Base-by-base conservation (phyloP, 2,113 vertebrate genomes). In the Grus americana region DNA sequence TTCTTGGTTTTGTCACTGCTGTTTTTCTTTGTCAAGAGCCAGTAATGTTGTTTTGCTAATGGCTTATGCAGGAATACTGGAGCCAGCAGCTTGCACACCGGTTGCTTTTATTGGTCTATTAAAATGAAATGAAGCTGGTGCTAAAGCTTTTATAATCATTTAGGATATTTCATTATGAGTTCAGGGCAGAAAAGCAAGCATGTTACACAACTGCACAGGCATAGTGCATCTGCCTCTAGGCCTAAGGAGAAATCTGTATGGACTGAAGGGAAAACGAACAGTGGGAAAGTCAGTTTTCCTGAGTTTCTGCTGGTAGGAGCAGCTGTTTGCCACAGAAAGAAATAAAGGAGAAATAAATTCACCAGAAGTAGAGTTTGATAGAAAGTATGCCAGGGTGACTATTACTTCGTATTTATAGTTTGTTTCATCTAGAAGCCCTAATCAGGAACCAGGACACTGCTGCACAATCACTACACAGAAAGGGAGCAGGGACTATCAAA, bases 61-160 rank as follows among this genome's bases (percentile, higher is more conserved):
- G 65, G 88, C 86, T 94, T 91, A 58, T 81, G 83, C 59, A 95
- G 89, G 55, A 91, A 12, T 67, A 89, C 65, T 93, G 74, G 92
- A 97, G 88, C 88, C 93, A 96, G 78, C 67, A 87, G 74, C 78
- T 80, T 73, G 46, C 70, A 85, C 40, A 62, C 78, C 79, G 47
- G 71, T 74, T 97, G 90, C 84, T 96, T 96, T 97, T 95, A 96
- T 55, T 83, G 73, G 70, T 66, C 91, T 93, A 91, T 92, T 92
- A 96, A 96, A 94, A 91, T 88, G 94, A 96, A 95, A 95, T 70
- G 40, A 93, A 93, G 83, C 76, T 91, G 67, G 86, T 91, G 76
- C 36, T 96, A 91, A 96, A 96, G 93, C 80, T 95, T 95, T 97
- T 87, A 86, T 90, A 92, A 93, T 95, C 66, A 70, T 83, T 92